Percentiles rank a stretch among this genome's conserved stretches.
Evolutionary conservation across 2,888 invertebrate species (phyloP).

Genomic region (Tortricodes alternella): DNA sequence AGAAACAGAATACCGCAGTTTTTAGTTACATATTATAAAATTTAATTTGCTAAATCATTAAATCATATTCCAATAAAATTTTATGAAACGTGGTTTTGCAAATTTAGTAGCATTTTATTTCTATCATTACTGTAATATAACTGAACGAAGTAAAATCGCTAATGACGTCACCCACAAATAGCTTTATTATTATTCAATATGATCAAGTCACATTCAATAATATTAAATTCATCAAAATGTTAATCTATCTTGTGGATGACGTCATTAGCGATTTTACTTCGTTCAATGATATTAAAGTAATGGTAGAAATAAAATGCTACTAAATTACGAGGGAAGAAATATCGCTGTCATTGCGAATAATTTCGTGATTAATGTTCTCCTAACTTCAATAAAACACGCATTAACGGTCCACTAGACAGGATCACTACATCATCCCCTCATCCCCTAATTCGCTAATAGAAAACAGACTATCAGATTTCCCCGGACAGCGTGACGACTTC

Average conservation of each 20-base stretch:
- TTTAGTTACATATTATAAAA: too few species aligned
- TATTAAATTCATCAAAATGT: too few species aligned
- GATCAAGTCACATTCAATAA: too few species aligned
- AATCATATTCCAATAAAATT: too few species aligned
- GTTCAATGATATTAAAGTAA: not conserved
- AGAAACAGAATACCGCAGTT: too few species aligned
- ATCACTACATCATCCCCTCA: constrained; percentile 37
- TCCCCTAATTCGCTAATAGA: constrained; percentile 80
- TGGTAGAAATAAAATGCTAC: not conserved
- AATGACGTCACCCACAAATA: too few species aligned
- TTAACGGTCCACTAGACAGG: constrained; percentile 23
- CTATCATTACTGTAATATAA: not conserved
- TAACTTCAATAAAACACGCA: constrained; percentile 25
- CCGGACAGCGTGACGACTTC: constrained; percentile 68
- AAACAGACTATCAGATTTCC: constrained; percentile 73
- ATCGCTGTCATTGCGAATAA: constrained; percentile 6
- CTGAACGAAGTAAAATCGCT: not conserved
- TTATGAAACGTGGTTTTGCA: too few species aligned
- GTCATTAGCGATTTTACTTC: not conserved
- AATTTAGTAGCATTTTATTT: not conserved
- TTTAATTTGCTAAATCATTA: too few species aligned
- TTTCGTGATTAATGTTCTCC: constrained; percentile 24
- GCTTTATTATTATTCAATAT: too few species aligned
- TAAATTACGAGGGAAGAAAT: not conserved
- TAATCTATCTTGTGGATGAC: too few species aligned